Percentiles rank a stretch among this genome's conserved stretches.
Conservation (phyloP, 2,888 invertebrate genomes). For the Coleophora flavipennella region DNA sequence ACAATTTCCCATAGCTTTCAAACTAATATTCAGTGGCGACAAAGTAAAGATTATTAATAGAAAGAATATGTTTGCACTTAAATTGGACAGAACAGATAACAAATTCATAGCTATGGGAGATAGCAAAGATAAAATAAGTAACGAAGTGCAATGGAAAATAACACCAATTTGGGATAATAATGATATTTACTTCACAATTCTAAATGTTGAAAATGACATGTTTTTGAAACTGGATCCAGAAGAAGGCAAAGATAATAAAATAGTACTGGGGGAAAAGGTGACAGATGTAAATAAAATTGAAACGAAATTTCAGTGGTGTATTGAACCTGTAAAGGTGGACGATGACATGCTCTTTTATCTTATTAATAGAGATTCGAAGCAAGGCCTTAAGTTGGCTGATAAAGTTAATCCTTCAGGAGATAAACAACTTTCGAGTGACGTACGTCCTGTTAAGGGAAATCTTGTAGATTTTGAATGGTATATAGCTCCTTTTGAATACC, state of each 20-base stretch:
- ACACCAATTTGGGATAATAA: slow-evolving; percentile 21
- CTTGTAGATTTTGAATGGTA: slow-evolving; percentile 16
- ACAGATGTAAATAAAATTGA: slow-evolving; percentile 6
- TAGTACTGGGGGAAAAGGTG: slow-evolving; percentile 17
- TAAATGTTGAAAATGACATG: slow-evolving; percentile 20
- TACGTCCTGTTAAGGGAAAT: slow-evolving; percentile 10
- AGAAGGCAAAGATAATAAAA: slow-evolving; percentile 20
- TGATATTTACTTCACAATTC: slow-evolving; percentile 23
- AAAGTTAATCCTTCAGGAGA: slow-evolving; percentile 14
- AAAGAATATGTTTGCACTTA: slow-evolving; percentile 20
- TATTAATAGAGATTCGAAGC: slow-evolving; percentile 21
- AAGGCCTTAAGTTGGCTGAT: slow-evolving; percentile 22
- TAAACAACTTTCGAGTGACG: slow-evolving; percentile 21
- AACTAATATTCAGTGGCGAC: slow-evolving; percentile 19
- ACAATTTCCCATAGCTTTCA: slow-evolving; percentile 23
- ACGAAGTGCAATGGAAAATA: slow-evolving; percentile 25
- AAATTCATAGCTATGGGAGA: slow-evolving; percentile 25
- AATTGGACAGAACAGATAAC: slow-evolving; percentile 15
- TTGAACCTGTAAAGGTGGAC: slow-evolving; percentile 22
- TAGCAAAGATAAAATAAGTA: slow-evolving; percentile 14
- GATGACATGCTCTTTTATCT: slow-evolving; percentile 23
- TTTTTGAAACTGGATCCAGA: slow-evolving; percentile 22
- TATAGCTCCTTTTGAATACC: slow-evolving; percentile 7
- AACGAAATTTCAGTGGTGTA: slow-evolving; percentile 18
- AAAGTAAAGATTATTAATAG: slow-evolving; percentile 22